phyloP scores from a whole-genome alignment of 1,140 invertebrate species.

The Bombus confusus region DNA sequence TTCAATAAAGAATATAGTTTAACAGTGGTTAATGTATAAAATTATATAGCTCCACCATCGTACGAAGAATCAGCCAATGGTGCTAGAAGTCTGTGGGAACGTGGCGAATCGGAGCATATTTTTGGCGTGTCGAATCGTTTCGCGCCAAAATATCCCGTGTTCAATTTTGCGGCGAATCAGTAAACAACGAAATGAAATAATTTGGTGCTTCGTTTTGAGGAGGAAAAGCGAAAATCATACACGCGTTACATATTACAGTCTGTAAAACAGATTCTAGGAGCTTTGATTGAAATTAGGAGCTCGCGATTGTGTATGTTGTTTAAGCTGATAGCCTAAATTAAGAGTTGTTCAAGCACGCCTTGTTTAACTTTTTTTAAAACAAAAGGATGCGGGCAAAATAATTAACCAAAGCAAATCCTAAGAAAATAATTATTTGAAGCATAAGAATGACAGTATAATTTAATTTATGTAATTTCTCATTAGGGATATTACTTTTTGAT shows the following conservation, averaged over 20 bases:
- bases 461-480: background rate
- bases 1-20: background rate
- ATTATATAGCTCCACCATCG: conserved; percentile 82
- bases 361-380: background rate
- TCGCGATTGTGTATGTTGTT: background rate
- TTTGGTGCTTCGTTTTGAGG: no score
- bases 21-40: background rate
- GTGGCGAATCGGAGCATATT: conserved; percentile 82
- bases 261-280: background rate
- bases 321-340: background rate
- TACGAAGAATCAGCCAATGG: conserved; percentile 82
- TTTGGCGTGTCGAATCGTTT: conserved; percentile 78
- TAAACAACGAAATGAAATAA: conserved; percentile 21
- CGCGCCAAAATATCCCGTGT: conserved; percentile 84
- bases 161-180: conserved; percentile 74
- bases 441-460: background rate
- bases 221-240: background rate
- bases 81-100: conserved; percentile 80
- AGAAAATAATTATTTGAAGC: background rate
- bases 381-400: background rate
- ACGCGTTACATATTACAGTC: background rate
- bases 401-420: background rate
- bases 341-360: background rate
- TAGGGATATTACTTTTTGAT: background rate
- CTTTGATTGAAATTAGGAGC: background rate